Evolutionary conservation across 2,113 vertebrate genomes (phyloP).

Genomic region (Acanthisitta chloris): DNA sequence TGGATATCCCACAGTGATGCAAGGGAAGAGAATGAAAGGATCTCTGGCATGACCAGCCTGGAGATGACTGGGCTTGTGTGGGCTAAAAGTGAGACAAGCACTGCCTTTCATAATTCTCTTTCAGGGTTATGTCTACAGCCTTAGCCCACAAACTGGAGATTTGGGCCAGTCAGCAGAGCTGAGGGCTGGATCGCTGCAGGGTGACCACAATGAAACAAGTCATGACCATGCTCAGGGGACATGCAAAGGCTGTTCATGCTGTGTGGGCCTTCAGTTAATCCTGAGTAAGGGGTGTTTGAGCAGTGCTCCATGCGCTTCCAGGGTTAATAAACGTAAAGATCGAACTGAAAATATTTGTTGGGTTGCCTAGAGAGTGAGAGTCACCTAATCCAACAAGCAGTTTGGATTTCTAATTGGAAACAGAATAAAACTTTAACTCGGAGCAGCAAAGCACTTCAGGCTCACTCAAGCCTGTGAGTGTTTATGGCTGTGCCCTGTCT

Average conservation of each 20-base stretch:
- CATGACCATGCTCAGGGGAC: background rate
- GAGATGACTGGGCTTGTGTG: background rate
- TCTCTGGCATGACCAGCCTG: background rate
- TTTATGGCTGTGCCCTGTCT: background rate
- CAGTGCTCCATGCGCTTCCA: background rate
- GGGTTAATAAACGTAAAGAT: background rate
- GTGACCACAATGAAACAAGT: background rate
- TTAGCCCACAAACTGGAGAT: background rate
- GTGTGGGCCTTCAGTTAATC: background rate
- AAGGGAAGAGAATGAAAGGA: background rate
- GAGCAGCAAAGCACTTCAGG: background rate
- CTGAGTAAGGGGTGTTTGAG: background rate
- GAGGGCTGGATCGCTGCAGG: background rate
- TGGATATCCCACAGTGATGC: background rate
- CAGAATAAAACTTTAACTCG: background rate
- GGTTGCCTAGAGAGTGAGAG: background rate
- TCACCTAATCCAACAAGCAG: background rate
- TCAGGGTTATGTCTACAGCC: background rate
- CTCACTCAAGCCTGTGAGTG: too few species aligned
- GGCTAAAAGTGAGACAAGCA: background rate
- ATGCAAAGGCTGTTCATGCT: background rate
- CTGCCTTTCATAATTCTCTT: background rate
- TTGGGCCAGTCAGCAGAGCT: background rate
- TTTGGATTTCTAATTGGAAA: slow-evolving; percentile 3
- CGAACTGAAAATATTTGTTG: background rate